Evolutionary conservation across 2,113 vertebrate species (phyloP).

Genomic region (Narcine bancroftii): DNA sequence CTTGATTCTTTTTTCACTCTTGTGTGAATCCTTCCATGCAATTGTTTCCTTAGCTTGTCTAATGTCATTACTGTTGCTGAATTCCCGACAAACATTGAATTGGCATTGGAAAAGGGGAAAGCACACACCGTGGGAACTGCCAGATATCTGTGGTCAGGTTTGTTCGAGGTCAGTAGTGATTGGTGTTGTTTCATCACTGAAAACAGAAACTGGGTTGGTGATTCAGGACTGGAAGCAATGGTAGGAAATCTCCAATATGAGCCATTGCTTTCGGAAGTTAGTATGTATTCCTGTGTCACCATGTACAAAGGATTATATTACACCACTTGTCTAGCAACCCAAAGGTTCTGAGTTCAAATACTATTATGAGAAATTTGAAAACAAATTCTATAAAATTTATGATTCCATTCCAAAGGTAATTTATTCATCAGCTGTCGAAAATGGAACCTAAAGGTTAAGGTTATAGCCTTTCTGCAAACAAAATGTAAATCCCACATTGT

Average conservation of each 20-base stretch:
- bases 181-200: too few species aligned
- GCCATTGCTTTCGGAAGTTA: not conserved
- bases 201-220: too few species aligned
- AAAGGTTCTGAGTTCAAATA: not conserved
- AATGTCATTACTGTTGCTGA: too few species aligned
- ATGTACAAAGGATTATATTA: not conserved
- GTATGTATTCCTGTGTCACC: not conserved
- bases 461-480: not conserved
- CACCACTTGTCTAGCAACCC: not conserved
- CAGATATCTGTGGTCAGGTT: too few species aligned
- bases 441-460: not conserved
- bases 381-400: not conserved
- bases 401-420: not conserved
- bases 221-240: not conserved
- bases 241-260: not conserved
- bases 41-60: too few species aligned
- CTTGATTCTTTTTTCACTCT: too few species aligned
- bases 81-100: too few species aligned
- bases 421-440: not conserved
- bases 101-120: too few species aligned
- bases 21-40: too few species aligned
- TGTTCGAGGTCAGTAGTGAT: too few species aligned
- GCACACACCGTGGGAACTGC: too few species aligned
- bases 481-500: not conserved
- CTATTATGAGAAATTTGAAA: not conserved